Percentiles rank a stretch among this genome's conserved stretches.
phyloP scores from a whole-genome alignment of 2,888 invertebrate species.

The Agriopis aurantiaria region DNA sequence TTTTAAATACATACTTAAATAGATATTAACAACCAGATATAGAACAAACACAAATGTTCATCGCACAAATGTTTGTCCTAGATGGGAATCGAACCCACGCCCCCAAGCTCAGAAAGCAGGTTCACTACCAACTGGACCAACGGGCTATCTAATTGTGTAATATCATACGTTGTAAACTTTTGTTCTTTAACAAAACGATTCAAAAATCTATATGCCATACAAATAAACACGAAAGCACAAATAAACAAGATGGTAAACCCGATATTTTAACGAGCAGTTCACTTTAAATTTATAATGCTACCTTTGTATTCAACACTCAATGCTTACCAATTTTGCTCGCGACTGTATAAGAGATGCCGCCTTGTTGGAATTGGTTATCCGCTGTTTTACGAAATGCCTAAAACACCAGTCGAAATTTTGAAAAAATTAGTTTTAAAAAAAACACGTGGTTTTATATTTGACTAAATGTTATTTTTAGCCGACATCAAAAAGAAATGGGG shows the following conservation, averaged over 20 bases:
- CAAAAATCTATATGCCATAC: neutral
- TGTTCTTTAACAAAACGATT: neutral
- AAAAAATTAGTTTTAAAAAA: neutral
- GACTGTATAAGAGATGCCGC: conserved; percentile 56
- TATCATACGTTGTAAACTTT: neutral
- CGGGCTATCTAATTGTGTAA: too few species aligned
- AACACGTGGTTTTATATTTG: neutral
- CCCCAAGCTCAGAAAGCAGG: too few species aligned
- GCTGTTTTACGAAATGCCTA: conserved; percentile 26
- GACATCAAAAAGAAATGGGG: too few species aligned
- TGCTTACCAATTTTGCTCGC: conserved; percentile 66
- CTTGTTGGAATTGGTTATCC: conserved; percentile 1
- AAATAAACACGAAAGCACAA: conserved; percentile 46
- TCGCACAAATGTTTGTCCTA: too few species aligned
- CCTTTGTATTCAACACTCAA: conserved; percentile 80
- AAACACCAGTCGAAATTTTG: conserved; percentile 4
- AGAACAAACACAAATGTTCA: too few species aligned
- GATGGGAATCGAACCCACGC: too few species aligned
- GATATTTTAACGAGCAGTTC: conserved; percentile 79
- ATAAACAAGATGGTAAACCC: conserved; percentile 59
- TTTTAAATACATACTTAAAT: too few species aligned
- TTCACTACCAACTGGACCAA: too few species aligned
- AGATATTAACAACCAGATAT: too few species aligned
- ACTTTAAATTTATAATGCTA: conserved; percentile 82
- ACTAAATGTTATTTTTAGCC: too few species aligned